Evolutionary conservation across 1,140 invertebrate genomes (phyloP), one percentile per base, ranked within the genome.

Genomic region (Sipha flava): DNA sequence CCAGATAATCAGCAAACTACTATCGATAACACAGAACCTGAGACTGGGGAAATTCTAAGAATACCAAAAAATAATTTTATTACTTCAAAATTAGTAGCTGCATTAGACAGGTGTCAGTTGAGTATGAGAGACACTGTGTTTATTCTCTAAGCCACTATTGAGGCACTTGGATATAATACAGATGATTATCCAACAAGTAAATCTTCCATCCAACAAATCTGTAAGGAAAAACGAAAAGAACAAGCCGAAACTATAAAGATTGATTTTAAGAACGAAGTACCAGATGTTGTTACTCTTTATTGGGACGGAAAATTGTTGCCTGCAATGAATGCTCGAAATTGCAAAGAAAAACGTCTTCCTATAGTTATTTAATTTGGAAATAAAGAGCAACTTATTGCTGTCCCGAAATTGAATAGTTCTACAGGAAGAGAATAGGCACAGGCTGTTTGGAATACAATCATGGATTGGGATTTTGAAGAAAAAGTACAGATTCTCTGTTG

Each of bases 401-500:
- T 45, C 16, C 68, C 68, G 16, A 49, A 72, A 34, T 26, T 47
- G 18, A 26, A 72, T 1, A 3, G 21, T 31, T 72, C 21, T 45
- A 72, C 40, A 12, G 18, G 64, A 23, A 68, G 34, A 47, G 34
- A 68, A 29, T 18, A 68, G 64, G 64, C 34, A 43, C n/a, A 68
- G 23, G 18, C 64, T 68, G 23, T 68, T 68, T 68, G 43, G 34
- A 47, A 68, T 43, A 10, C 10, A 47, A 40, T 68, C 34, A 68
- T 21, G 43, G 64, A 43, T 14, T 68, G 34, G 64, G 12, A 68
- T 68, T 34, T 68, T 23, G 64, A 43, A 43, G 43, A 47, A 10
- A 68, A 68, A 68, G 54, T 59, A 16, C 52, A 82, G 57, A 66
- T 70, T 54, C 29, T 81, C 4, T 81, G 80, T 66, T 82, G 80